Conservation (phyloP, 2,888 invertebrate genomes). For the Lithophane semibrunnea region DNA sequence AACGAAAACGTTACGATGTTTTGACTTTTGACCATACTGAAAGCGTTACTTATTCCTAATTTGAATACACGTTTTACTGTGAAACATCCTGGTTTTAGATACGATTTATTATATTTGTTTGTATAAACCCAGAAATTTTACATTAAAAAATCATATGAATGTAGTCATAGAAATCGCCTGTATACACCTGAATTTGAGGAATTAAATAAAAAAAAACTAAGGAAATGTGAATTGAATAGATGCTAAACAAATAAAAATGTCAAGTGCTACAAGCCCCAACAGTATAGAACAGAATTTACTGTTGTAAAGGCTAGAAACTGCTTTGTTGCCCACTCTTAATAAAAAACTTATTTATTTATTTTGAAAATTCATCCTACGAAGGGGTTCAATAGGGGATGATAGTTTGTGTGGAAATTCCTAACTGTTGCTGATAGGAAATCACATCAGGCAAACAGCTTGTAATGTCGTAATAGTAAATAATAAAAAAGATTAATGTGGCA, state of each 20-base stretch:
- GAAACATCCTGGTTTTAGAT: not conserved
- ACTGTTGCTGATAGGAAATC: too few relatives aligned
- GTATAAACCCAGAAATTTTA: not conserved
- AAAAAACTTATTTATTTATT: not conserved
- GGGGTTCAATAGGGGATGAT: not conserved
- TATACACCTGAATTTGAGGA: not conserved
- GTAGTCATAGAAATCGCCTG: not conserved
- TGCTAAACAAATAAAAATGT: too few relatives aligned
- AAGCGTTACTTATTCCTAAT: not conserved
- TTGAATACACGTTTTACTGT: not conserved
- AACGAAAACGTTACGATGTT: conserved; percentile 21
- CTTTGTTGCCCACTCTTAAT: not conserved
- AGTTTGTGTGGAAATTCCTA: not conserved
- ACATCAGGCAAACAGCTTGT: not conserved
- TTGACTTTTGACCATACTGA: conserved; percentile 8
- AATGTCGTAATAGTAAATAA: not conserved
- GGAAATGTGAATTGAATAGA: too few relatives aligned
- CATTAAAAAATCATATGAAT: not conserved
- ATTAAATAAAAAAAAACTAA: not conserved
- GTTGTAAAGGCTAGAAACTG: not conserved
- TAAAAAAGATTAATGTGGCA: not conserved
- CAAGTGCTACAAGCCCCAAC: not conserved
- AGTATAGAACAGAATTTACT: not conserved
- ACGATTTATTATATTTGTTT: not conserved
- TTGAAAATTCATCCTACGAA: too few relatives aligned